Conservation (phyloP, 2,888 invertebrate genomes). For the Ormyrus labotus region DNA sequence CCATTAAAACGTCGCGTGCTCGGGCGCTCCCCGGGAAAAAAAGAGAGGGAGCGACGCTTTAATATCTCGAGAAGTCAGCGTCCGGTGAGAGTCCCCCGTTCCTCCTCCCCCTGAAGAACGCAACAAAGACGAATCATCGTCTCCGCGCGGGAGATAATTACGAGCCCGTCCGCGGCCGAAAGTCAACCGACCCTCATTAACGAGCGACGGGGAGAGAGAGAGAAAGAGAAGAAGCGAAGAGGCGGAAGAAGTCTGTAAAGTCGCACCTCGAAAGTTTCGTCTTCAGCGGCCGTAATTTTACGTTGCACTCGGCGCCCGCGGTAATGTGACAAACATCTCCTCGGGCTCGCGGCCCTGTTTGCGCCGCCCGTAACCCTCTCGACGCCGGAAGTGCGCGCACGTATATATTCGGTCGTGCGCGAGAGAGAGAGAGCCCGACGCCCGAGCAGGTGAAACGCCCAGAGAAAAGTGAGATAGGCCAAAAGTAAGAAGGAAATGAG, state of each 20-base stretch:
- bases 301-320: conserved; percentile 37
- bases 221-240: conserved; percentile 19
- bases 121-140: conserved; percentile 10
- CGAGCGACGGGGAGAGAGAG: conserved; percentile 44
- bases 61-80: conserved; percentile 24
- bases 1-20: conserved; percentile 25
- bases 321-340: conserved; percentile 68
- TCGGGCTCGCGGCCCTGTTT: conserved; percentile 24
- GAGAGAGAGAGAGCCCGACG: conserved; percentile 4
- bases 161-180: conserved; percentile 55
- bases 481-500: too few relatives aligned
- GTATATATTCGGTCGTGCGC: neutral
- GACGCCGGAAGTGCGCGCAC: conserved; percentile 1
- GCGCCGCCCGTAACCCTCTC: neutral
- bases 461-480: too few relatives aligned
- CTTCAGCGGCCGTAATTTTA: conserved; percentile 60
- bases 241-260: conserved; percentile 31
- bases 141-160: conserved; percentile 58
- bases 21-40: conserved; percentile 11
- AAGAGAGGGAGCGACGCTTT: conserved; percentile 47
- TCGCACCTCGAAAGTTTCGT: conserved; percentile 55
- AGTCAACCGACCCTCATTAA: conserved; percentile 65
- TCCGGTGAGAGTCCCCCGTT: neutral
- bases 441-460: too few relatives aligned
- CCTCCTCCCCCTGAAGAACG: neutral